Evolutionary conservation across 2,113 vertebrate species (phyloP).

Genomic region (Coptodon rendalli): DNA sequence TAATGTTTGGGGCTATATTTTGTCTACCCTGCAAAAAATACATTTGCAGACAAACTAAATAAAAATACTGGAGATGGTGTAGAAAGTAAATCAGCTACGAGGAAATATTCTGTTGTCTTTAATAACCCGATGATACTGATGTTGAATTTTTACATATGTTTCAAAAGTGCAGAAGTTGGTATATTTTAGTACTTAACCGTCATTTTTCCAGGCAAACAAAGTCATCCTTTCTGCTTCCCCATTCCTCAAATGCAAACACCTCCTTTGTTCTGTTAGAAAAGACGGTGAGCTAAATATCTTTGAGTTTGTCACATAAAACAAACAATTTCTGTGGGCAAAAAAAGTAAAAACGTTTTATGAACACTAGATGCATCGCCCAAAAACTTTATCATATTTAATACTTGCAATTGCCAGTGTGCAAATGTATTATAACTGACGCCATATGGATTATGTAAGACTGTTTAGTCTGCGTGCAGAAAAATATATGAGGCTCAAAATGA

Average conservation of each 20-base stretch:
- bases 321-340: not conserved
- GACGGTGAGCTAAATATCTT: not conserved
- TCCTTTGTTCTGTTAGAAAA: not conserved
- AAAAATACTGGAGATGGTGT: not conserved
- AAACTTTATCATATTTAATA: not conserved
- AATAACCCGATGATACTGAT: accelerated
- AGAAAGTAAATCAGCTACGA: not conserved
- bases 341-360: not conserved
- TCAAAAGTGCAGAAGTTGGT: no score
- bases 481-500: not conserved
- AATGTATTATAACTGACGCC: not conserved
- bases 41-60: not conserved
- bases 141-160: not conserved
- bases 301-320: not conserved
- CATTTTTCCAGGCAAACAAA: not conserved
- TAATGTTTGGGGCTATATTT: not conserved
- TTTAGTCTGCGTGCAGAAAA: not conserved
- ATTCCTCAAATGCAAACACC: not conserved
- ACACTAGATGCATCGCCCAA: not conserved
- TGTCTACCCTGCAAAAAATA: not conserved
- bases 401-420: not conserved
- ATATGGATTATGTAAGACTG: not conserved
- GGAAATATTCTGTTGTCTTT: not conserved
- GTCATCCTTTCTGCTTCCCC: not conserved
- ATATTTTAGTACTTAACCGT: accelerated